These are phyloP conservation scores for Ptychobarbus kaznakovi DNA, from an alignment of 2,797 vertebrate genomes.

Conservation along the genomic window DNA sequence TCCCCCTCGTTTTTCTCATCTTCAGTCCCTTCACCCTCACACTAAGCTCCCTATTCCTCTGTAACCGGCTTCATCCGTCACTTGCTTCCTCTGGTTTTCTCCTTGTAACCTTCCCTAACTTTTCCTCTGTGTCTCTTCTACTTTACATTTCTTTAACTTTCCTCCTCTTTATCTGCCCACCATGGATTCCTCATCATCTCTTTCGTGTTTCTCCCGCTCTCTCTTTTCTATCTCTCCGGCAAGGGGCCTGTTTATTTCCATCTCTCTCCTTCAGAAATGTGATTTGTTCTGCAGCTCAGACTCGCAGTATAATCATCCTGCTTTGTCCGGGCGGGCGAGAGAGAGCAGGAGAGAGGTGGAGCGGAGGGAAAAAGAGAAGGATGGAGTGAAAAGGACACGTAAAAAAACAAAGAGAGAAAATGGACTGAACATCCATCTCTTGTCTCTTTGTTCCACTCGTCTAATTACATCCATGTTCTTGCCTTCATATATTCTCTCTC, in stretches of 20 bases:
- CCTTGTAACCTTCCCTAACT: constrained; percentile 16
- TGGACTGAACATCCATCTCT: constrained; percentile 56
- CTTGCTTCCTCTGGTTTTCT: neutral
- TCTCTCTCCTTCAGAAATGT: constrained; percentile 74
- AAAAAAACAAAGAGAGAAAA: constrained; percentile 48
- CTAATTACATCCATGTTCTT: constrained; percentile 59
- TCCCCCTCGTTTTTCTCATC: neutral
- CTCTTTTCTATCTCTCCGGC: constrained; percentile 48
- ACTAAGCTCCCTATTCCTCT: constrained; percentile 10
- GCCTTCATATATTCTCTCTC: constrained; percentile 29
- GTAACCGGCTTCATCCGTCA: constrained; percentile 1
- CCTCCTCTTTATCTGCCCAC: constrained; percentile 59
- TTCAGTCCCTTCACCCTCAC: constrained; percentile 19
- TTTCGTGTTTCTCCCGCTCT: constrained; percentile 60
- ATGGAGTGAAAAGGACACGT: constrained; percentile 64
- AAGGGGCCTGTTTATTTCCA: constrained; percentile 55
- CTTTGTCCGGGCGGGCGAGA: constrained; percentile 65
- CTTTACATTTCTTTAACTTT: constrained; percentile 55
- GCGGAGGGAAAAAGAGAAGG: constrained; percentile 58
- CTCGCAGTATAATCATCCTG: constrained; percentile 77
- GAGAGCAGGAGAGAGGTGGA: constrained; percentile 4
- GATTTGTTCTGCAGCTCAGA: constrained; percentile 87
- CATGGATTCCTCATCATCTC: constrained; percentile 51
- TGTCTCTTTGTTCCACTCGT: constrained; percentile 46
- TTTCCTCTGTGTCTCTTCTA: constrained; percentile 1